Conservation (phyloP, 2,113 vertebrate genomes). For the Cettia cetti region DNA sequence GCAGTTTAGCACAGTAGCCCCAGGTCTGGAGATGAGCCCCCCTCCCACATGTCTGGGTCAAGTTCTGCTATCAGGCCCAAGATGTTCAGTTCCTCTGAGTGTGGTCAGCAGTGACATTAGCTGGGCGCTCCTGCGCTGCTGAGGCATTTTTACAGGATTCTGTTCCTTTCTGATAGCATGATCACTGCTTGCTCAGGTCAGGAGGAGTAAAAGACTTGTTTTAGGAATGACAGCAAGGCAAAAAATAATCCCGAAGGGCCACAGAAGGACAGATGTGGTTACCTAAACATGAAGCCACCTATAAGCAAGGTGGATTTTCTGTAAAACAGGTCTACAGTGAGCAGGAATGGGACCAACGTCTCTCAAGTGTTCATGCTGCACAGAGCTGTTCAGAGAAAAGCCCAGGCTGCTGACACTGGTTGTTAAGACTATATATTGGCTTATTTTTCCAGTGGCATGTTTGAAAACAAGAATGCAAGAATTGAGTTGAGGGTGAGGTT, state of each 20-base stretch:
- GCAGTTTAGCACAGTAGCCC: neutral
- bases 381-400: neutral
- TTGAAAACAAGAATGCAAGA: neutral
- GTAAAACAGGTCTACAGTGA: neutral
- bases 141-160: neutral
- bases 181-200: neutral
- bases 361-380: neutral
- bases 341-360: neutral
- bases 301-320: neutral
- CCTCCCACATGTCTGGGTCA: accelerated
- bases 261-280: neutral
- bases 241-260: neutral
- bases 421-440: neutral
- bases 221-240: neutral
- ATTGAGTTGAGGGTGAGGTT: neutral
- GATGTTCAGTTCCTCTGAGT: neutral
- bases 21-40: neutral
- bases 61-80: neutral
- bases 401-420: neutral
- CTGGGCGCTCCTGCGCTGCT: neutral
- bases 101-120: neutral
- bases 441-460: neutral
- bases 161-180: neutral
- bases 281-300: neutral
- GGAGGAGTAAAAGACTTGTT: neutral